Evolutionary conservation across 1,140 invertebrate species (phyloP).

Genomic region (Drosophila azteca): DNA sequence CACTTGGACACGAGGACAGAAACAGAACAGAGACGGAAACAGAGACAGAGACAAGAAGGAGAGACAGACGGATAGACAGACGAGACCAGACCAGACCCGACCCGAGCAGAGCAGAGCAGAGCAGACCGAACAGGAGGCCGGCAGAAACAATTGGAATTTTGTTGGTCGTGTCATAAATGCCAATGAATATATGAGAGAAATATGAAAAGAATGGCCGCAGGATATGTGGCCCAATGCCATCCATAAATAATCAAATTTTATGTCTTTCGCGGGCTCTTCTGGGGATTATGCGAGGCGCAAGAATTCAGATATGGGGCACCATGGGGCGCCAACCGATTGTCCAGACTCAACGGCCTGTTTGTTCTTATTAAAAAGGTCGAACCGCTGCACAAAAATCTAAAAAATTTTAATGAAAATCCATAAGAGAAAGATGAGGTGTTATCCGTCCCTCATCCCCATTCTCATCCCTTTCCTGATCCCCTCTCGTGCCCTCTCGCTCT

Average conservation of each 20-base stretch:
- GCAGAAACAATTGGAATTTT: constrained; percentile 77
- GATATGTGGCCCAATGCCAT: constrained; percentile 78
- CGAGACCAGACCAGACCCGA: neutral
- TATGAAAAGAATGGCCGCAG: constrained; percentile 58
- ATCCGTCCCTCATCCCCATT: constrained; percentile 14
- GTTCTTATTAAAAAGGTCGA: constrained; percentile 69
- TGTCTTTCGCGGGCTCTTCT: constrained; percentile 64
- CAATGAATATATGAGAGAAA: constrained; percentile 58
- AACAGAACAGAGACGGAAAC: constrained; percentile 16
- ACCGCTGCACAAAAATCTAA: constrained; percentile 56
- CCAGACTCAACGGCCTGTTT: constrained; percentile 79
- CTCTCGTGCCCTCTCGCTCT: no score
- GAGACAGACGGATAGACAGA: constrained; percentile 7
- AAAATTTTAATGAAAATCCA: constrained; percentile 81
- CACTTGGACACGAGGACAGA: constrained; percentile 54
- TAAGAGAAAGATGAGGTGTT: constrained; percentile 50
- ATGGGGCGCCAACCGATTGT: constrained; percentile 80
- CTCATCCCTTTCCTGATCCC: neutral
- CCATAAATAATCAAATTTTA: constrained; percentile 82
- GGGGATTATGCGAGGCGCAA: constrained; percentile 64
- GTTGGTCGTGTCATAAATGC: constrained; percentile 76
- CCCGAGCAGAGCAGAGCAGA: no score
- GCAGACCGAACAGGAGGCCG: constrained; percentile 47
- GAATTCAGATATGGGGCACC: constrained; percentile 61
- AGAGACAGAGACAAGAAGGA: constrained; percentile 10